Conservation (phyloP, 2,113 vertebrate genomes). For the Hippocampus guttulatus region DNA sequence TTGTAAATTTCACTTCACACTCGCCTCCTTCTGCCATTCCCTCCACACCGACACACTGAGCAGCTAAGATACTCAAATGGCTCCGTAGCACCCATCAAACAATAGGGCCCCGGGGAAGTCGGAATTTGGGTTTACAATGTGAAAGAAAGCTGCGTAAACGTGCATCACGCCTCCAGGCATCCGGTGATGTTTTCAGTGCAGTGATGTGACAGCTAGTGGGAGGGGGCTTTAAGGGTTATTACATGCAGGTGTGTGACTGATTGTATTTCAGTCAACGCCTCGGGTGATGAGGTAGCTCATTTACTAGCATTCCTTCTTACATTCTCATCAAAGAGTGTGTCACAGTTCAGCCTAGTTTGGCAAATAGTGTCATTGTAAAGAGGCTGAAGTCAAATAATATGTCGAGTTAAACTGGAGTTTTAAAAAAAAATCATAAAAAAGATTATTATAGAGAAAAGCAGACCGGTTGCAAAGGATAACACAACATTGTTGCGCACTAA, state of each 20-base stretch:
- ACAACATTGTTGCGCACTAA: background rate
- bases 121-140: conserved; percentile 11
- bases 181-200: conserved; percentile 1
- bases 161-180: conserved; percentile 7
- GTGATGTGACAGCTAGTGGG: background rate
- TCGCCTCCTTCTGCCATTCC: background rate
- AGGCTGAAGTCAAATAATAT: background rate
- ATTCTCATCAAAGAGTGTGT: background rate
- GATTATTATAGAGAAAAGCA: background rate
- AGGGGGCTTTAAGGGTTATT: conserved; percentile 3
- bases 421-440: background rate
- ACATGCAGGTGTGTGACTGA: conserved; percentile 10
- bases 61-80: background rate
- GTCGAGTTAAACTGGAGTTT: background rate
- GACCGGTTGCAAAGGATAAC: background rate
- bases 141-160: conserved; percentile 12
- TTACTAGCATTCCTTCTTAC: background rate
- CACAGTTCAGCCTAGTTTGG: background rate
- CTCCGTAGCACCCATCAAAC: conserved; percentile 15
- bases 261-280: conserved; percentile 11
- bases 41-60: background rate
- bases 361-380: background rate
- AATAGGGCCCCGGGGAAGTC: conserved; percentile 1
- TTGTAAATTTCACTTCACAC: conserved; percentile 1
- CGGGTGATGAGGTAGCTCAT: conserved; percentile 7